phyloP scores from a whole-genome alignment of 2,797 vertebrate species.

The Hylomyscus alleni region DNA sequence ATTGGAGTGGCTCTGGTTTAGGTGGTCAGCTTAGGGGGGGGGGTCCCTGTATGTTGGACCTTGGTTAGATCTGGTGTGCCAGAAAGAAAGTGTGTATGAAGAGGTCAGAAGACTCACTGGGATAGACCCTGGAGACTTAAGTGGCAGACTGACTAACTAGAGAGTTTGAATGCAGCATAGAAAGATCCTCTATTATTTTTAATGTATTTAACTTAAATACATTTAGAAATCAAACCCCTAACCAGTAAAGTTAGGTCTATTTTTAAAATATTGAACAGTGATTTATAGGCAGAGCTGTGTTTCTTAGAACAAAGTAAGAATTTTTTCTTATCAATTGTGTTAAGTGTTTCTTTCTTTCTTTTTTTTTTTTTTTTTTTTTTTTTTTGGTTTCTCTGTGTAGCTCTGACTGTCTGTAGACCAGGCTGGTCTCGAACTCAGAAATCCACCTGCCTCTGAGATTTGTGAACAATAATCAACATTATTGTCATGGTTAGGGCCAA shows the following conservation, averaged over 20 bases:
- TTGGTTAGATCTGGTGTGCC: background rate
- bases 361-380: too few species aligned
- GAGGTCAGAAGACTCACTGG: background rate
- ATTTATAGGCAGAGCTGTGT: background rate
- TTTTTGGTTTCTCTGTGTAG: too few species aligned
- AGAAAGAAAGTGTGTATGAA: background rate
- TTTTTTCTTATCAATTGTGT: background rate
- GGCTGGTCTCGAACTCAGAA: too few species aligned
- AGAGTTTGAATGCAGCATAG: background rate
- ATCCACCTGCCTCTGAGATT: too few species aligned
- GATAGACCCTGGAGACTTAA: background rate
- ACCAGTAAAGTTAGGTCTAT: background rate
- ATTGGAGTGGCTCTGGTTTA: background rate
- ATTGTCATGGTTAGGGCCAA: background rate
- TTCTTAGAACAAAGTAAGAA: background rate
- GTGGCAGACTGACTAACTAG: background rate
- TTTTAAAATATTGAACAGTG: background rate
- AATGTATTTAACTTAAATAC: slow-evolving; percentile 27
- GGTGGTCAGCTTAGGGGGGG: background rate
- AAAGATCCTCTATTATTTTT: background rate
- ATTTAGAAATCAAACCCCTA: slow-evolving; percentile 36
- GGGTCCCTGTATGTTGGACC: background rate
- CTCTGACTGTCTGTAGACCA: too few species aligned
- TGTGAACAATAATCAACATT: background rate
- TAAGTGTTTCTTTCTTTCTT: slow-evolving; percentile 24